phyloP scores from a whole-genome alignment of 2,888 invertebrate genomes.

The Brenthis daphne region DNA sequence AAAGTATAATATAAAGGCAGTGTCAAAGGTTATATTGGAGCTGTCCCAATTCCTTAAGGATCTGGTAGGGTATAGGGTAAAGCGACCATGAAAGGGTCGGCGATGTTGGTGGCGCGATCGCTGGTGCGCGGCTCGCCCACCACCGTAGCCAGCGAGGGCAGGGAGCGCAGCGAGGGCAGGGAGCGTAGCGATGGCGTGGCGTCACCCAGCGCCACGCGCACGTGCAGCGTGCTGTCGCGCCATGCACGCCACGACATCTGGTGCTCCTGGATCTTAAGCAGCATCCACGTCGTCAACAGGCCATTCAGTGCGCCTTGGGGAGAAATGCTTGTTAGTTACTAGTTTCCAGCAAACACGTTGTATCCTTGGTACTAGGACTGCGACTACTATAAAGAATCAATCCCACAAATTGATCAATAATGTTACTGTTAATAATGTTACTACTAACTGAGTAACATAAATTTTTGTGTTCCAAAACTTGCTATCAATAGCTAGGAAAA shows the following conservation, averaged over 20 bases:
- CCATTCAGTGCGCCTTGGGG: conserved; percentile 72
- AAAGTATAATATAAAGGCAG: not conserved
- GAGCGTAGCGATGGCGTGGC: too few relatives aligned
- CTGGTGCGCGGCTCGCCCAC: conserved; percentile 51
- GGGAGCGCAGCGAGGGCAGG: not conserved
- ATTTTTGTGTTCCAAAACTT: too few relatives aligned
- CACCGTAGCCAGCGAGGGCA: conserved; percentile 49
- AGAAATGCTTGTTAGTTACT: not conserved
- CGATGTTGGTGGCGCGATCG: conserved; percentile 64
- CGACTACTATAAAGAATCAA: too few relatives aligned
- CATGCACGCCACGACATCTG: conserved; percentile 75
- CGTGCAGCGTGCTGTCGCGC: conserved; percentile 74
- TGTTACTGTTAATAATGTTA: too few relatives aligned
- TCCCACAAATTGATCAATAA: too few relatives aligned
- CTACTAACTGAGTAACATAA: too few relatives aligned
- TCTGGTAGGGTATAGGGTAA: conserved; percentile 52
- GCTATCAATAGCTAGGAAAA: too few relatives aligned
- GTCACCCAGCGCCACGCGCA: conserved; percentile 55
- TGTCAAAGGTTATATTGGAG: not conserved
- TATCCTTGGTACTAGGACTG: too few relatives aligned
- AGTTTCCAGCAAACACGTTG: too few relatives aligned
- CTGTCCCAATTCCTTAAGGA: conserved; percentile 18
- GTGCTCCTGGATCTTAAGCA: conserved; percentile 77
- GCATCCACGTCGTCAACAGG: conserved; percentile 75
- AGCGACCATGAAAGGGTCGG: conserved; percentile 68